Evolutionary conservation across 2,113 vertebrate species (phyloP), one percentile per base, ranked within the genome.

Genomic region (Bubo scandiacus): DNA sequence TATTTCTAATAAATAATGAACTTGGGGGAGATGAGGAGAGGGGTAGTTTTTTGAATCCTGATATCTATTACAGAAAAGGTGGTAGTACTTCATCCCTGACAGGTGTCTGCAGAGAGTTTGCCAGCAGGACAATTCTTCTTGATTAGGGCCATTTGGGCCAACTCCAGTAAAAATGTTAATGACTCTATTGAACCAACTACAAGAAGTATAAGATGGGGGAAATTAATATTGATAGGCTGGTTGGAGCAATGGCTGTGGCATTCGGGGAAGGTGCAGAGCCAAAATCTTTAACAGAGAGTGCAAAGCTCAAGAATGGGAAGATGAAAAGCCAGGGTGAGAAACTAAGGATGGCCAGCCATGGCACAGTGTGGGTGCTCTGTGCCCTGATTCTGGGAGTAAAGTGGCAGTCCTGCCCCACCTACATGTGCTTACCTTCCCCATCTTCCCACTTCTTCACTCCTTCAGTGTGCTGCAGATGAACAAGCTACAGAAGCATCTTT

Each of bases 91-190:
- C 36, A 88, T 66, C 40, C 58, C 34, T 81, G 81, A 80, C 58
- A 73, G 17, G 66, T 54, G 66, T 54, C 81, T 92, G 66, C 45
- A 73, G 57, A 82, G 43, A 73, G 25, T 68, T 82, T 80, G 58
- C 63, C 70, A 72, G 30, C 2, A 6, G 68, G 58, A 19, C 92
- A 92, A 1, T 90, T 90, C 34, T 17, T 91, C 54, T 88, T 91
- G 21, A 90, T 95, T 70, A 88, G 19, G 38, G 19, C 3, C 30
- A 73, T 70, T 94, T 97, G 63, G 40, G 81, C 58, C 47, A 91
- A 12, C 34, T 88, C 66, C 85, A 92, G 54, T 73, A 66, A 93
- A 96, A 95, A 82, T 73, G 70, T 86, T 88, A 96, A 96, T 91
- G 73, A 36, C n/a, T 74, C 36, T 52, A 25, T 23, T 85, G 87